Conservation (phyloP, 1,140 invertebrate species). For the Drosophila burlai region DNA sequence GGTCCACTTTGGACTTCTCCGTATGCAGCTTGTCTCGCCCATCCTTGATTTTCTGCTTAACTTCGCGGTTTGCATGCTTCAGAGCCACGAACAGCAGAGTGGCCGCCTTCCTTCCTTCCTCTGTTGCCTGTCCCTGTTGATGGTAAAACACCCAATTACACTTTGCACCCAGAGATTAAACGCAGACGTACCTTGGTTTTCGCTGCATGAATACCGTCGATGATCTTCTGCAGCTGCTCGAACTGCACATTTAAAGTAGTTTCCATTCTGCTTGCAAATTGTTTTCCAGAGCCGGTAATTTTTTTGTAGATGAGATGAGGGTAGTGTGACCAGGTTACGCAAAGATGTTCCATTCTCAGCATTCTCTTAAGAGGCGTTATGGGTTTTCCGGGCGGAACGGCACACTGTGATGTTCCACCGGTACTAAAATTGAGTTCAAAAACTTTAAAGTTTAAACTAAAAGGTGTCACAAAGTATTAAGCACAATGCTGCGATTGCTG, state of each 20-base stretch:
- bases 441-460: neutral
- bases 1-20: constrained; percentile 95
- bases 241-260: constrained; percentile 60
- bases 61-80: constrained; percentile 95
- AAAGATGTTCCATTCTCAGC: neutral
- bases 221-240: constrained; percentile 52
- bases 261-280: constrained; percentile 49
- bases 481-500: constrained; percentile 57
- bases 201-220: constrained; percentile 36
- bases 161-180: no score
- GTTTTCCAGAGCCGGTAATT: constrained; percentile 16
- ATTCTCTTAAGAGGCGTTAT: neutral
- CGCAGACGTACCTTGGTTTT: constrained; percentile 43
- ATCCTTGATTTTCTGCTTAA: constrained; percentile 94
- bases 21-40: constrained; percentile 91
- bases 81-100: constrained; percentile 91
- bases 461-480: neutral
- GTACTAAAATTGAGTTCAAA: neutral
- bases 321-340: neutral
- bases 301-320: neutral
- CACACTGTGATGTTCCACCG: constrained; percentile 1
- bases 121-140: constrained; percentile 86
- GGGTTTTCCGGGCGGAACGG: neutral
- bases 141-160: neutral
- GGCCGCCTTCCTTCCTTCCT: constrained; percentile 89